These are phyloP conservation scores for Panopea generosa DNA, from an alignment of 2,888 invertebrate genomes.

Conservation along the genomic window DNA sequence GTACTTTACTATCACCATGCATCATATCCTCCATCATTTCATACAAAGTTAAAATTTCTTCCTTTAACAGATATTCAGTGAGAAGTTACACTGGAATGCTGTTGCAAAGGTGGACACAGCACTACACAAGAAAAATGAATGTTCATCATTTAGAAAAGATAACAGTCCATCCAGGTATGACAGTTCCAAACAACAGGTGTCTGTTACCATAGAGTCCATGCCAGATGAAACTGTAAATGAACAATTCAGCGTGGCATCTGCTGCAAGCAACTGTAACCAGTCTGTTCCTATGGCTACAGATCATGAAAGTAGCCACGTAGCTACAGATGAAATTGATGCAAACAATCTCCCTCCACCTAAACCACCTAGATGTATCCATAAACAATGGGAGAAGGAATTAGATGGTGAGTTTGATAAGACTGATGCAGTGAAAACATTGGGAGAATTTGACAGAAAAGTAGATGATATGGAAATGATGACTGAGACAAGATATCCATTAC, in stretches of 20 bases:
- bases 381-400: constrained; percentile 32
- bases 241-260: background rate
- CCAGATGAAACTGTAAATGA: background rate
- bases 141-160: background rate
- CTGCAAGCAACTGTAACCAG: background rate
- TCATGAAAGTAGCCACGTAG: background rate
- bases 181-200: constrained; percentile 20
- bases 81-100: constrained; percentile 47
- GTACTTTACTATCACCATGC: too few species aligned
- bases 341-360: constrained; percentile 21
- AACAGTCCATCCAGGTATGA: constrained; percentile 10
- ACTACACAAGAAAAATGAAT: constrained; percentile 17
- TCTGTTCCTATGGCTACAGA: background rate
- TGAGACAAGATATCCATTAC: background rate
- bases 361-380: constrained; percentile 36
- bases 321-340: constrained; percentile 10
- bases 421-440: background rate
- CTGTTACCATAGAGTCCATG: constrained; percentile 17
- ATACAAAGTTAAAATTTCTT: too few species aligned
- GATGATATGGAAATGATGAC: background rate
- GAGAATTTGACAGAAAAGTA: too few species aligned
- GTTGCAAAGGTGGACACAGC: constrained; percentile 30
- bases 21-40: too few species aligned
- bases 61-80: constrained; percentile 31
- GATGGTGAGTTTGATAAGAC: background rate